A percentile compares a stretch with the other conserved stretches of the same genome.
Conservation (phyloP, 2,797 vertebrate species). For the Esox masquinongy region DNA sequence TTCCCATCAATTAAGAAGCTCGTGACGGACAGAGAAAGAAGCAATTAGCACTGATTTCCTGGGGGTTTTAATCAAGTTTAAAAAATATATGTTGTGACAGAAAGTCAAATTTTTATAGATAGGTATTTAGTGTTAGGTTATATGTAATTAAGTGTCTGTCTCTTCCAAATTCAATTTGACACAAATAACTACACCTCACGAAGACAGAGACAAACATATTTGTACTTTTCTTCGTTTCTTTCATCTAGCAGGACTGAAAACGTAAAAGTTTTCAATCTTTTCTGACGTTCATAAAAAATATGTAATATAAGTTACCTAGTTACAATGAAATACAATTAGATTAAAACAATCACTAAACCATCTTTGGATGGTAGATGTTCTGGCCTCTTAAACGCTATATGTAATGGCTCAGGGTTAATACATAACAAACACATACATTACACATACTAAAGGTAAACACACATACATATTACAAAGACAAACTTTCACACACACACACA, state of each 20-base stretch:
- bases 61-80: neutral
- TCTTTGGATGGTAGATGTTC: too few species aligned
- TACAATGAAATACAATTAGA: neutral
- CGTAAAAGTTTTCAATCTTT: too few species aligned
- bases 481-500: too few species aligned
- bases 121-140: neutral
- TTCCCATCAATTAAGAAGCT: constrained; percentile 14
- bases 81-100: constrained; percentile 44
- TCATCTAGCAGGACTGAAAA: neutral
- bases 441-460: too few species aligned
- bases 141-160: neutral
- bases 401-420: too few species aligned
- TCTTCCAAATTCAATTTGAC: neutral
- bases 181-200: neutral
- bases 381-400: too few species aligned
- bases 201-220: neutral
- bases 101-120: neutral
- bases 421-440: too few species aligned
- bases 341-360: neutral
- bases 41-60: constrained; percentile 2
- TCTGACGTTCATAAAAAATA: too few species aligned
- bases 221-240: neutral
- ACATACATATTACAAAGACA: too few species aligned
- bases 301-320: too few species aligned
- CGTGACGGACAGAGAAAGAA: neutral